Percentiles rank a stretch among this genome's conserved stretches.
These are phyloP conservation scores for Desmodus rotundus DNA, from an alignment of 2,113 vertebrate species.

Conservation along the genomic window DNA sequence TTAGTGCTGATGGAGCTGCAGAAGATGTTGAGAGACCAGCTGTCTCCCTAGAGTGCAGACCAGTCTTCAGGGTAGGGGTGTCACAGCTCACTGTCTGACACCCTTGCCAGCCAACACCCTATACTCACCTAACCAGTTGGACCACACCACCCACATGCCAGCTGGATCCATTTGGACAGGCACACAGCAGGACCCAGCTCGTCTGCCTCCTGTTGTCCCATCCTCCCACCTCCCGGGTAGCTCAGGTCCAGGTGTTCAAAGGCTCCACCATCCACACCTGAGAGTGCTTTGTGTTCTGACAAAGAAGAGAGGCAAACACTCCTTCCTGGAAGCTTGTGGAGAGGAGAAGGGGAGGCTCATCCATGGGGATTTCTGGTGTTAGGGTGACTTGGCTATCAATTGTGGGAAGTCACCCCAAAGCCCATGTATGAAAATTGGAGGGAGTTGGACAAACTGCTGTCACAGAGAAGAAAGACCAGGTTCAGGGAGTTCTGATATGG, in stretches of 20 bases:
- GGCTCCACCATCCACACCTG: neutral
- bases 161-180: neutral
- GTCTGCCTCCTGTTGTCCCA: neutral
- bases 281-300: neutral
- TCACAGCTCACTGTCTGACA: neutral
- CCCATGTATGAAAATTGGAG: accelerated
- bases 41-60: neutral
- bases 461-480: neutral
- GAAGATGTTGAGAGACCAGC: neutral
- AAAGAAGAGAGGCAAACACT: neutral
- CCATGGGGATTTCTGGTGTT: neutral
- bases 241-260: neutral
- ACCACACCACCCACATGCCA: constrained; percentile 52
- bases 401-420: neutral
- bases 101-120: neutral
- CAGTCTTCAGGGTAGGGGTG: neutral
- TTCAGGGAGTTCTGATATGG: no score
- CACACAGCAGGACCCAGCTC: constrained; percentile 48
- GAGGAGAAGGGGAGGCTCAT: no score
- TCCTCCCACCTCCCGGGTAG: neutral
- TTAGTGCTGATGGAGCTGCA: neutral
- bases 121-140: constrained; percentile 52
- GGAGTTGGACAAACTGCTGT: neutral
- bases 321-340: neutral
- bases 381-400: neutral